A percentile compares a stretch with the other conserved stretches of the same genome.
Conservation (phyloP, 2,797 vertebrate genomes). For the Etheostoma nigrum region DNA sequence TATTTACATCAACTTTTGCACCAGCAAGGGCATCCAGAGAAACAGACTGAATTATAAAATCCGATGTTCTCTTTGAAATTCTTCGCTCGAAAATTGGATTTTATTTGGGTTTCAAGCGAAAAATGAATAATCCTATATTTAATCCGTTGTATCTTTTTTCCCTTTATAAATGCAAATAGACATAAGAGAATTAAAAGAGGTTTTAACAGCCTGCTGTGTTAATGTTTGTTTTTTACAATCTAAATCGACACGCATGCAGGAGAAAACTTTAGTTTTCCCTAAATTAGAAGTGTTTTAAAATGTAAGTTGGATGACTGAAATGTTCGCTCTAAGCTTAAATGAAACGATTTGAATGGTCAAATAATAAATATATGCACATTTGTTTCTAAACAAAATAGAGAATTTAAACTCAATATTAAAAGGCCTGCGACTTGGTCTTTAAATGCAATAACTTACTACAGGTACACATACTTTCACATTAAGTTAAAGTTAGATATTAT, state of each 20-base stretch:
- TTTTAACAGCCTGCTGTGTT: not conserved
- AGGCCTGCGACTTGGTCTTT: conserved; percentile 18
- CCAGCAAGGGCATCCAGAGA: conserved; percentile 10
- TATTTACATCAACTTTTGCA: conserved; percentile 10
- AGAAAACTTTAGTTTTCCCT: not conserved
- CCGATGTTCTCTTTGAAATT: not conserved
- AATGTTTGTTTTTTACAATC: not conserved
- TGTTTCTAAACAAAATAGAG: not conserved
- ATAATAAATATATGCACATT: conserved; percentile 10
- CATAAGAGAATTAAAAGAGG: conserved; percentile 2
- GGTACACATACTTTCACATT: not conserved
- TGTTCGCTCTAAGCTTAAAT: conserved; percentile 1
- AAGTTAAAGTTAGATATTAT: not conserved
- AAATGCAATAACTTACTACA: conserved; percentile 6
- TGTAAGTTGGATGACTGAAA: conserved; percentile 7
- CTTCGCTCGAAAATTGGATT: not conserved
- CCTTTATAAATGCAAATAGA: conserved; percentile 13
- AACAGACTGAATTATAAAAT: not conserved
- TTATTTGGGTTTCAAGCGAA: conserved; percentile 9
- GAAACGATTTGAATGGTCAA: not conserved
- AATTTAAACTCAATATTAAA: conserved; percentile 7
- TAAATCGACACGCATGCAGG: conserved; percentile 9
- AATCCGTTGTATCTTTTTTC: not conserved
- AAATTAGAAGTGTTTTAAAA: conserved; percentile 18
- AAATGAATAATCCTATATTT: conserved; percentile 17